Evolutionary conservation across 2,113 vertebrate species (phyloP), one percentile per base, ranked within the genome.

Genomic region (Brachypodius melanocephalos): DNA sequence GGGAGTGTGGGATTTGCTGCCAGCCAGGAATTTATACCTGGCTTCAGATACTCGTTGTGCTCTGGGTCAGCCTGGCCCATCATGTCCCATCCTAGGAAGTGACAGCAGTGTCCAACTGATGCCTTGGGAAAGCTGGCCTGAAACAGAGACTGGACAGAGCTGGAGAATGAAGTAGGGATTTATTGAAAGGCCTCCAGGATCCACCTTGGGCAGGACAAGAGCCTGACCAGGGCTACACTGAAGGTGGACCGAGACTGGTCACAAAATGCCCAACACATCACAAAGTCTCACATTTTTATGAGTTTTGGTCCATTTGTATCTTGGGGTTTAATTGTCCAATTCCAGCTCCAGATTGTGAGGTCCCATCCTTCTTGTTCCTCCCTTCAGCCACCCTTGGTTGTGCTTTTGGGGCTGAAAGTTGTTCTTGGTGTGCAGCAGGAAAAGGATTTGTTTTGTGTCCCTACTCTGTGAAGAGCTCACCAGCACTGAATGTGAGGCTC

Each of bases 21-120:
- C 3, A 1, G n/a, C 26, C 24, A 31, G 26, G 36, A 74, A 4
- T 19, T 49, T 45, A 36, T 43, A 28, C 1, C 0, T 59, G 32
- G 11, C 20, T 42, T 38, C n/a, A 22, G 2, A 5, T 31, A 11
- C 17, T 31, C 31, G 5, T 24, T 40, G n/a, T 80, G 63, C 57
- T 71, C 66, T 0, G 2, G 55, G 12, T 38, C 40, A 79, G 45
- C 71, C 57, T 61, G 85, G 25, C 54, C 88, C 1, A 0, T 55
- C 40, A 4, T 54, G 21, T 67, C 38, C 24, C 45, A 20, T 59
- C 34, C 31, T 16, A 16, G 61, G n/a, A 52, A 74, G 45, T 2
- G 19, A 15, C 51, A 58, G 62, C 67, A 18, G 25, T 31, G 42
- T 65, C 66, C 62, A 31, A 3, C 13, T 58, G 55, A 24, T 58